phyloP scores from a whole-genome alignment of 92 coral and sea anemone genomes.

The Micromussa lordhowensis region DNA sequence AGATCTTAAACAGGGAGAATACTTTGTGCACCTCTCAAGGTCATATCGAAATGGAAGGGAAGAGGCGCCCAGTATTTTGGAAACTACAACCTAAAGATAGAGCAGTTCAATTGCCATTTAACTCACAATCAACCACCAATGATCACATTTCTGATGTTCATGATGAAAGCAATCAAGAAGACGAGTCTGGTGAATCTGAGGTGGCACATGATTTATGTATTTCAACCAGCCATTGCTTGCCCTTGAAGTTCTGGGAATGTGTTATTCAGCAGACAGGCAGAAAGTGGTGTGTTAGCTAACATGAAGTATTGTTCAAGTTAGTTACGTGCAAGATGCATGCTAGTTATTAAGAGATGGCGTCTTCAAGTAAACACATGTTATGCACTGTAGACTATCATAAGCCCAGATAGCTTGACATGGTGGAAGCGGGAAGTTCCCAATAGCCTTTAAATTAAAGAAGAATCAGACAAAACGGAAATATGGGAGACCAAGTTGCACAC shows the following conservation, averaged over 20 bases:
- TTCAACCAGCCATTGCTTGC: constrained; percentile 27
- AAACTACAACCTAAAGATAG: constrained; percentile 10
- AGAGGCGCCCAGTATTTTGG: constrained; percentile 50
- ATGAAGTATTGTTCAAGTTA: too few species aligned
- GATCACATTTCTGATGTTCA: constrained; percentile 2
- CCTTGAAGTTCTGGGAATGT: constrained; percentile 75
- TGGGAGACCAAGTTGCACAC: neutral
- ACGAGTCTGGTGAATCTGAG: constrained; percentile 1
- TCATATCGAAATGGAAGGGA: constrained; percentile 25
- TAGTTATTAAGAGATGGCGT: too few species aligned
- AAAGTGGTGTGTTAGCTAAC: too few species aligned
- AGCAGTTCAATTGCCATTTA: neutral
- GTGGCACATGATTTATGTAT: neutral
- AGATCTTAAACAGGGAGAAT: constrained; percentile 23
- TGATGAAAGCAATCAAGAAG: constrained; percentile 1
- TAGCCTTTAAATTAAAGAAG: neutral
- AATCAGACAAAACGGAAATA: neutral
- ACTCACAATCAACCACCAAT: neutral
- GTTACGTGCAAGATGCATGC: too few species aligned
- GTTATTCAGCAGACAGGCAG: constrained; percentile 46
- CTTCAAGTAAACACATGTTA: too few species aligned
- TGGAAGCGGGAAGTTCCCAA: neutral
- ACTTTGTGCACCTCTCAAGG: constrained; percentile 47
- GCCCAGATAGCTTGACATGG: neutral
- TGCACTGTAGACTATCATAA: too few species aligned